These are phyloP conservation scores for Nemotelus nigrinus DNA, from an alignment of 2,888 invertebrate species.

Conservation along the genomic window DNA sequence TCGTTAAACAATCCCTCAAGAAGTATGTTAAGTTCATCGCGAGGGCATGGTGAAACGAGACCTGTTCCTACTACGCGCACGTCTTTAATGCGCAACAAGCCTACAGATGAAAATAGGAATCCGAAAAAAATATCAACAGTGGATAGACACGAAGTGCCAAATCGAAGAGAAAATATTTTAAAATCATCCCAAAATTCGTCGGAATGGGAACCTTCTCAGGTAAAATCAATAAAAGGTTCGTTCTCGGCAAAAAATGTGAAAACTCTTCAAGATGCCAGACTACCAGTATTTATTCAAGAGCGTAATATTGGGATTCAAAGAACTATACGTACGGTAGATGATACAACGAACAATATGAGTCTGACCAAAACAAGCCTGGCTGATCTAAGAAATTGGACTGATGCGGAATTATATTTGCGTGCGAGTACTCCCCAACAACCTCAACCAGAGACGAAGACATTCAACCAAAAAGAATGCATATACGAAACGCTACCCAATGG, in stretches of 20 bases:
- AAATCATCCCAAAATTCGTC: slow-evolving; percentile 35
- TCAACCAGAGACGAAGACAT: background rate
- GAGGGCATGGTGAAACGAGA: background rate
- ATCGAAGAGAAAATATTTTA: slow-evolving; percentile 48
- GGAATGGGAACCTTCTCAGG: slow-evolving; percentile 17
- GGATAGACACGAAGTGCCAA: slow-evolving; percentile 60
- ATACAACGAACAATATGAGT: background rate
- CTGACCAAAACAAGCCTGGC: slow-evolving; percentile 47
- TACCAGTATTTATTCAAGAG: slow-evolving; percentile 54
- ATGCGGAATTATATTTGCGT: slow-evolving; percentile 56
- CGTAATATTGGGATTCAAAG: slow-evolving; percentile 39
- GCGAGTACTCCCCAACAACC: background rate
- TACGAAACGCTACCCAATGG: slow-evolving; percentile 50
- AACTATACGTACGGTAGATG: background rate
- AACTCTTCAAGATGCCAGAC: too few relatives aligned
- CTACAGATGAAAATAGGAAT: slow-evolving; percentile 47
- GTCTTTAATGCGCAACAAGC: slow-evolving; percentile 56
- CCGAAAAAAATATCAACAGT: slow-evolving; percentile 59
- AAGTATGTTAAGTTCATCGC: too few relatives aligned
- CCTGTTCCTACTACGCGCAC: slow-evolving; percentile 46
- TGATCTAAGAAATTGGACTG: slow-evolving; percentile 61
- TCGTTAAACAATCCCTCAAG: too few relatives aligned
- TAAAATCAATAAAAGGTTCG: too few relatives aligned
- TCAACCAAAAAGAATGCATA: slow-evolving; percentile 49
- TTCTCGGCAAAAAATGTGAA: too few relatives aligned